phyloP scores from a whole-genome alignment of 2,113 vertebrate genomes.

The Thalassoma bifasciatum region DNA sequence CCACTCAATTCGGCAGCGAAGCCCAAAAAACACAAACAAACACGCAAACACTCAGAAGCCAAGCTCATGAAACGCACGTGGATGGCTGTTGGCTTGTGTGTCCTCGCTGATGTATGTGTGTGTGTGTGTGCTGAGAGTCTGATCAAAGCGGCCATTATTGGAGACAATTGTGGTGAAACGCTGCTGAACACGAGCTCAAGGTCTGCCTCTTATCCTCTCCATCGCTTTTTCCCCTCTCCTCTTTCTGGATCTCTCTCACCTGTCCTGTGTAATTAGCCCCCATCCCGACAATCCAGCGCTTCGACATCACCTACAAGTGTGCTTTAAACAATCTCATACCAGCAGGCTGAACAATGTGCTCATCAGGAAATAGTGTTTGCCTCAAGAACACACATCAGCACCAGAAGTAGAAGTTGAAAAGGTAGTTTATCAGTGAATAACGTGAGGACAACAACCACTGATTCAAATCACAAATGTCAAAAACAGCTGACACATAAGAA shows the following conservation, averaged over 20 bases:
- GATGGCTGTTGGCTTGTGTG: background rate
- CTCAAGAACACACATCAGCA: background rate
- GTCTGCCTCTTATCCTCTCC: conserved; percentile 9
- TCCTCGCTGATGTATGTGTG: background rate
- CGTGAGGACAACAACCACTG: background rate
- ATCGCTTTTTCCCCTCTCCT: background rate
- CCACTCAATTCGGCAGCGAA: conserved; percentile 37
- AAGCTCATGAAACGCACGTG: conserved; percentile 1
- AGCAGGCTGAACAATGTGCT: background rate
- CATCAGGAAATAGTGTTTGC: background rate
- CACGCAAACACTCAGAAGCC: conserved; percentile 31
- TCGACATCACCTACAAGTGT: background rate
- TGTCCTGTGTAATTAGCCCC: conserved; percentile 24
- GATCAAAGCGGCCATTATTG: conserved; percentile 72
- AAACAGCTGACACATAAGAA: no score
- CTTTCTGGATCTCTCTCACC: conserved; percentile 28
- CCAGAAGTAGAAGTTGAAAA: no score
- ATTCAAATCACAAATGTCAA: no score
- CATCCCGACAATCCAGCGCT: background rate
- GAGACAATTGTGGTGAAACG: conserved; percentile 65
- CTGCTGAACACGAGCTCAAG: background rate
- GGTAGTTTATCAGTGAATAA: background rate
- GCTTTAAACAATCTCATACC: background rate
- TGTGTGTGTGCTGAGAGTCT: conserved; percentile 24
- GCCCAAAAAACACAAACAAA: conserved; percentile 39